Percentiles rank a stretch among this genome's conserved stretches.
Evolutionary conservation across 2,888 invertebrate species (phyloP).

Genomic region (Keiferia lycopersicella): DNA sequence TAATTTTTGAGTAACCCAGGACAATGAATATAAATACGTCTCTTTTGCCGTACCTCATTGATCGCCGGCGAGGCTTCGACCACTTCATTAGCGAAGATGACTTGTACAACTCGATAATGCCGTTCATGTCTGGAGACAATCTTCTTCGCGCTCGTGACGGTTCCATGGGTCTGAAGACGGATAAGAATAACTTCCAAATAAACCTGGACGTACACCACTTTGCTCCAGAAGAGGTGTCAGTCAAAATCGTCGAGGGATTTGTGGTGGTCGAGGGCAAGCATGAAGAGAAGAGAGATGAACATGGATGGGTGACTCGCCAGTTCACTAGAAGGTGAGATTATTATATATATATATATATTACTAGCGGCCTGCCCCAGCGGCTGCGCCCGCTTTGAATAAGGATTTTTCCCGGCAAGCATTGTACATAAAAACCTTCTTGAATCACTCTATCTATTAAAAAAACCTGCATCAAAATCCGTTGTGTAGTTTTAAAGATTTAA

Average conservation of each 20-base stretch:
- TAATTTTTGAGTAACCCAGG: neutral
- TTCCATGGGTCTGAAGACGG: conserved; percentile 67
- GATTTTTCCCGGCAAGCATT: no score
- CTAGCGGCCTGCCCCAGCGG: no score
- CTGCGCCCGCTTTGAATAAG: no score
- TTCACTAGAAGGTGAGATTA: conserved; percentile 75
- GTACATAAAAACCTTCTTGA: no score
- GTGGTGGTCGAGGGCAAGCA: conserved; percentile 90
- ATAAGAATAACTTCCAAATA: conserved; percentile 83
- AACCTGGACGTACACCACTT: conserved; percentile 89
- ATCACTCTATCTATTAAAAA: no score
- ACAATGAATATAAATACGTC: conserved; percentile 13
- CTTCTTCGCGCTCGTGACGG: conserved; percentile 36
- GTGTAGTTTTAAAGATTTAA: no score
- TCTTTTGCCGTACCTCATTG: conserved; percentile 12
- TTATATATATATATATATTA: no score
- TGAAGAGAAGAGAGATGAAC: conserved; percentile 88
- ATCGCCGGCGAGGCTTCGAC: conserved; percentile 5
- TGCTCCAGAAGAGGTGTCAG: conserved; percentile 87
- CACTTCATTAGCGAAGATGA: conserved; percentile 9
- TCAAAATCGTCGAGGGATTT: conserved; percentile 85
- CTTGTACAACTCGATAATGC: neutral
- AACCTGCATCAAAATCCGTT: no score
- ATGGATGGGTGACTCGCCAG: conserved; percentile 87
- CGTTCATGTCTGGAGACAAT: conserved; percentile 19